A percentile compares a stretch with the other conserved stretches of the same genome.
Conservation (phyloP, 1,140 invertebrate species). For the Battus philenor region DNA sequence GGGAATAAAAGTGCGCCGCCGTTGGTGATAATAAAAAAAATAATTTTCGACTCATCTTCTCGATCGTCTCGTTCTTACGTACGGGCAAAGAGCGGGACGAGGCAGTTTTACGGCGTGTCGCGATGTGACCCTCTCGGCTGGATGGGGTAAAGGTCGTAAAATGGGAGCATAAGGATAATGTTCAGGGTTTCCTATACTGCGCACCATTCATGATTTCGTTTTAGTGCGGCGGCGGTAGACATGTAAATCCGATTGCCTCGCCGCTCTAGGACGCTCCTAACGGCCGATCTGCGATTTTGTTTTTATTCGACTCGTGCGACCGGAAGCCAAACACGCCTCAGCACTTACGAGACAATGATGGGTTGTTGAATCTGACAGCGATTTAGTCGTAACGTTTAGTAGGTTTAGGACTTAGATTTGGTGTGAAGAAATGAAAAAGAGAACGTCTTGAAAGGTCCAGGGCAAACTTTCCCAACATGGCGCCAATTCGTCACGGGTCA, state of each 20-base stretch:
- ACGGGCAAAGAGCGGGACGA: slow-evolving; percentile 52
- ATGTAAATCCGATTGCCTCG: slow-evolving; percentile 72
- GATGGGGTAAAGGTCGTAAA: slow-evolving; percentile 74
- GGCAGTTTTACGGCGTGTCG: slow-evolving; percentile 57
- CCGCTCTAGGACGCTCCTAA: slow-evolving; percentile 64
- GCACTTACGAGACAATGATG: too few species aligned
- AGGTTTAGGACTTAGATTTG: too few species aligned
- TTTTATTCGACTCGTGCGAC: slow-evolving; percentile 32
- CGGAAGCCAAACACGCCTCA: too few species aligned
- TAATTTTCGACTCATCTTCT: slow-evolving; percentile 75
- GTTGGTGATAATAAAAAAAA: slow-evolving; percentile 76
- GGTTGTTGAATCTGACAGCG: too few species aligned
- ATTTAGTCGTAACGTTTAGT: too few species aligned
- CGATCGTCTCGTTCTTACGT: slow-evolving; percentile 68
- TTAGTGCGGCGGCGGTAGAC: slow-evolving; percentile 66
- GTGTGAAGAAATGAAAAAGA: too few species aligned
- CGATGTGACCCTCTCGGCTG: slow-evolving; percentile 67
- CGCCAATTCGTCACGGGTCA: too few species aligned
- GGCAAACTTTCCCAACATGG: too few species aligned
- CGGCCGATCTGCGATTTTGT: slow-evolving; percentile 47
- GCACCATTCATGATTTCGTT: slow-evolving; percentile 75
- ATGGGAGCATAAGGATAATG: slow-evolving; percentile 75
- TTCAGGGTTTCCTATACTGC: slow-evolving; percentile 72
- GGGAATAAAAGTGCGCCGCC: slow-evolving; percentile 75
- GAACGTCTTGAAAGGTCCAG: too few species aligned